These are phyloP conservation scores for Acanthisitta chloris DNA, from an alignment of 2,113 vertebrate genomes.

Conservation along the genomic window DNA sequence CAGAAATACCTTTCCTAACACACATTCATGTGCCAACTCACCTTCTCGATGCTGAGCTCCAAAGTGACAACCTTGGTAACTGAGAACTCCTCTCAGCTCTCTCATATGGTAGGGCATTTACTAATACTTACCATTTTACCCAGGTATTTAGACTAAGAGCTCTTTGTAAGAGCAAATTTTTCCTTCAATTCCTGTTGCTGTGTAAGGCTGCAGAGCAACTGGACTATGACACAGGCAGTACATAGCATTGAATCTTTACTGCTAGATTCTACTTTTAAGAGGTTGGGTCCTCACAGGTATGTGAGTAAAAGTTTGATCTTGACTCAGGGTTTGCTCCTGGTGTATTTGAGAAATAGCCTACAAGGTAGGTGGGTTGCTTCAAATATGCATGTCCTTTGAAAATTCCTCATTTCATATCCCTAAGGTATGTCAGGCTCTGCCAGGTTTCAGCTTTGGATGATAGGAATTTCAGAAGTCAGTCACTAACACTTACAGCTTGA, in stretches of 20 bases:
- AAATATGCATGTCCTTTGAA: background rate
- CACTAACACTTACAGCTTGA: background rate
- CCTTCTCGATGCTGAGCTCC: background rate
- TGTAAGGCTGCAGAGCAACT: background rate
- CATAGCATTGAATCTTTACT: background rate
- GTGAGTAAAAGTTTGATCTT: background rate
- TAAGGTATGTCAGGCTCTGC: background rate
- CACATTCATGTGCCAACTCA: background rate
- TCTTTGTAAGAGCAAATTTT: background rate
- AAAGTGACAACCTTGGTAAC: background rate
- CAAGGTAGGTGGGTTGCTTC: background rate
- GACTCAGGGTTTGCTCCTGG: background rate
- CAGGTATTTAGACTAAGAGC: background rate
- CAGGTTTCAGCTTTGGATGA: background rate
- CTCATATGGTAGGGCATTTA: background rate
- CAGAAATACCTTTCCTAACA: background rate
- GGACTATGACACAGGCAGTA: background rate
- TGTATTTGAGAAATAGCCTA: background rate
- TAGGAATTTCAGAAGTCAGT: background rate
- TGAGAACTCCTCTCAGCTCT: background rate
- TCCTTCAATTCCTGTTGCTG: background rate
- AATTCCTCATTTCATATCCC: background rate
- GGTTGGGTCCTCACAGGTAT: background rate
- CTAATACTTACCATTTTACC: background rate
- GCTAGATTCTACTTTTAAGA: background rate